Conservation (phyloP, 2,113 vertebrate genomes). For the Seriola quinqueradiata region DNA sequence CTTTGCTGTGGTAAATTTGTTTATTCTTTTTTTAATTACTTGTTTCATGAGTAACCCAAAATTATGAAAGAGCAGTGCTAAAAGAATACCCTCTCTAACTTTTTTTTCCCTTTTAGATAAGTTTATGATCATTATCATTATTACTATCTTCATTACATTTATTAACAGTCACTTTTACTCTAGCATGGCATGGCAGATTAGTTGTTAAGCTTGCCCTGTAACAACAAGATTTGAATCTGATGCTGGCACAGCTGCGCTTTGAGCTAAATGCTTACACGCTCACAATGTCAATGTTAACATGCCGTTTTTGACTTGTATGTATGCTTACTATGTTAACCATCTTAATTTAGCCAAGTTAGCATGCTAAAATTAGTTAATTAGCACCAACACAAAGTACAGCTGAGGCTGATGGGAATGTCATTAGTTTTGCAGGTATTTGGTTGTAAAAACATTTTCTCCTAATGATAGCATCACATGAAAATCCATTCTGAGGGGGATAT, state of each 20-base stretch:
- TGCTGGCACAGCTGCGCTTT: neutral
- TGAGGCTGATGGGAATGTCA: neutral
- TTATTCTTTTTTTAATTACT: neutral
- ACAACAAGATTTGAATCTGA: neutral
- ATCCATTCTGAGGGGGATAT: neutral
- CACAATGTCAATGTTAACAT: neutral
- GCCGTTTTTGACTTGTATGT: neutral
- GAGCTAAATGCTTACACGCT: neutral
- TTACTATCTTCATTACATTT: neutral
- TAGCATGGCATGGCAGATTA: neutral
- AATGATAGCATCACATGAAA: neutral
- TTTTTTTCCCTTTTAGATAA: neutral
- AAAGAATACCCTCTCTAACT: neutral
- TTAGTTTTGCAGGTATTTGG: neutral
- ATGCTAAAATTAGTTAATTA: neutral
- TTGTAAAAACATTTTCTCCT: neutral
- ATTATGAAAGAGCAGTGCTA: constrained; percentile 4
- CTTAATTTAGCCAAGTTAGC: neutral
- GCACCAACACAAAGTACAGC: neutral
- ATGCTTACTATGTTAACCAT: neutral
- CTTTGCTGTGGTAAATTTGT: no score
- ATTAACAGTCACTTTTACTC: neutral
- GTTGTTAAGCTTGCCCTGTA: neutral
- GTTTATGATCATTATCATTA: constrained; percentile 9
- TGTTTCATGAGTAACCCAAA: no score